Conservation (phyloP, 2,888 invertebrate genomes). For the Cephus runcator region DNA sequence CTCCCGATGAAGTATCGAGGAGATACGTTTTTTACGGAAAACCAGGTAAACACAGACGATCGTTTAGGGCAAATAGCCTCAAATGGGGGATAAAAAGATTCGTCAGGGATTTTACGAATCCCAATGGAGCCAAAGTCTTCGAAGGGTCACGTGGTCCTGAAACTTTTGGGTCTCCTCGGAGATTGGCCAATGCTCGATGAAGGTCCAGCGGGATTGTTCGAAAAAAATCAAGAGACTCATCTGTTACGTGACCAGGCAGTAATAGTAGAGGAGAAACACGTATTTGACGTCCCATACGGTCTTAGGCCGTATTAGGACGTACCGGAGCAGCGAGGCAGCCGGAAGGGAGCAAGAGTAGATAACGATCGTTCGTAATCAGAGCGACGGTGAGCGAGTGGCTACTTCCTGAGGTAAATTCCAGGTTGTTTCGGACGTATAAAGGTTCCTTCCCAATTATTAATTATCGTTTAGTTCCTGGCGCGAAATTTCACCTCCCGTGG, state of each 20-base stretch:
- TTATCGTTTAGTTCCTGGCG: background rate
- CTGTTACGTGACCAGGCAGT: background rate
- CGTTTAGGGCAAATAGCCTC: background rate
- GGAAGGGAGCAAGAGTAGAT: background rate
- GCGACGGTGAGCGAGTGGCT: background rate
- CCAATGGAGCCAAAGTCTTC: background rate
- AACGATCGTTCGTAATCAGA: background rate
- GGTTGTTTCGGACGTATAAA: background rate
- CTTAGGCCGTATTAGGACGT: background rate
- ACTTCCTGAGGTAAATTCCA: background rate
- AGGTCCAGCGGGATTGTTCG: background rate
- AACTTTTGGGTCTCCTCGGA: background rate
- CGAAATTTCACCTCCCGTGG: background rate
- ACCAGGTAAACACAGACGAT: conserved; percentile 41
- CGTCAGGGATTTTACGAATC: background rate
- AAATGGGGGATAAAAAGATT: background rate
- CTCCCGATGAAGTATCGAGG: conserved; percentile 58
- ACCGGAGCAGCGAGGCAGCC: background rate
- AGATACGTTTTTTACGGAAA: conserved; percentile 44
- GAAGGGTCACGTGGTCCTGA: background rate
- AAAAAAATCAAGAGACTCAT: background rate
- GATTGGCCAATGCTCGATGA: background rate
- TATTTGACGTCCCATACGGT: background rate
- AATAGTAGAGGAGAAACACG: background rate
- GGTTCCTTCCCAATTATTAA: background rate